A percentile compares a stretch with the other conserved stretches of the same genome.
Evolutionary conservation across 2,113 vertebrate genomes (phyloP).

Genomic region (Rhadina sibilatrix): DNA sequence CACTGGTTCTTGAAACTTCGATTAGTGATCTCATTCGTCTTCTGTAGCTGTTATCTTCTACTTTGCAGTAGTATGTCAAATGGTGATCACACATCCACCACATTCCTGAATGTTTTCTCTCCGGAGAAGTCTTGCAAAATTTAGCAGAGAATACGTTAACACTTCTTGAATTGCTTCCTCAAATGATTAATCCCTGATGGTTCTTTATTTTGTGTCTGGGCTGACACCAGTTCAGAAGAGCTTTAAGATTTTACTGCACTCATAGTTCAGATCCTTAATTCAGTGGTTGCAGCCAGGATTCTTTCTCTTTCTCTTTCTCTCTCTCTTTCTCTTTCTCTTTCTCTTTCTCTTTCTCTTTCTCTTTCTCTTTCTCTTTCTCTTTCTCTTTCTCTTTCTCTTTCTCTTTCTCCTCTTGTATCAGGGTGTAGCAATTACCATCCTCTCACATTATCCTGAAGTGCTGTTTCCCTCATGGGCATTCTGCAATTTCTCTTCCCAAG

Average conservation of each 20-base stretch:
- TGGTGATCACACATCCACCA: not conserved
- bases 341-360: no score
- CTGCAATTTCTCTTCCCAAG: constrained; percentile 24
- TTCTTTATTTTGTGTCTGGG: not conserved
- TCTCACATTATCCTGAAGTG: constrained; percentile 22
- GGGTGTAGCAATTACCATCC: not conserved
- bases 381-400: no score
- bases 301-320: not conserved
- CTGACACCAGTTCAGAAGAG: not conserved
- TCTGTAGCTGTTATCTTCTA: not conserved
- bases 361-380: no score
- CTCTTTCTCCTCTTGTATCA: not conserved
- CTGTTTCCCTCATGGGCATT: not conserved
- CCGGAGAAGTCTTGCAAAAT: constrained; percentile 20
- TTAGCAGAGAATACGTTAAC: not conserved
- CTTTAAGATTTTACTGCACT: constrained; percentile 27
- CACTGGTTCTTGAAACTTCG: not conserved
- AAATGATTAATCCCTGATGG: constrained; percentile 19
- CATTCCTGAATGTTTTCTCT: not conserved
- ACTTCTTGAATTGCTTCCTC: not conserved
- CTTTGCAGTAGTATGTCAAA: not conserved
- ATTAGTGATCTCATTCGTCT: constrained; percentile 12
- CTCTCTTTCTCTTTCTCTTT: no score
- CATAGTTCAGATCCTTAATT: constrained; percentile 36
- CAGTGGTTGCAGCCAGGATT: not conserved